phyloP scores from a whole-genome alignment of 2,113 vertebrate species.

The Pavo muticus region DNA sequence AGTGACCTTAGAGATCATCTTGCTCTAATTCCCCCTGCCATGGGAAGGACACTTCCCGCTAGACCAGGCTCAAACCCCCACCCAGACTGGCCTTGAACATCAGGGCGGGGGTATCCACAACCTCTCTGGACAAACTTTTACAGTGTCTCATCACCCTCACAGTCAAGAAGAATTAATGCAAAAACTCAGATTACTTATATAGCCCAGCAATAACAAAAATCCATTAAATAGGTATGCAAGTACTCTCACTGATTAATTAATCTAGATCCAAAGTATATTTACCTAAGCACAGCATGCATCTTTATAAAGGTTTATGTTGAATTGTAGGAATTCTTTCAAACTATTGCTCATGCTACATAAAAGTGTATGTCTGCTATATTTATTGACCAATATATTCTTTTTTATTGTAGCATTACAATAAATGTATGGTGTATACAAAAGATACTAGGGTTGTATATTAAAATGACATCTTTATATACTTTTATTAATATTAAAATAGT shows the following conservation, averaged over 20 bases:
- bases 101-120: no score
- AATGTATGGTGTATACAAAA: neutral
- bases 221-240: neutral
- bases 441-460: slow-evolving; percentile 15
- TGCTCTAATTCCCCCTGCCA: no score
- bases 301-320: neutral
- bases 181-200: neutral
- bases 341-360: neutral
- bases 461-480: neutral
- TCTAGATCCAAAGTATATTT: neutral
- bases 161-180: neutral
- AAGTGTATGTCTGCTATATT: neutral
- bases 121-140: no score
- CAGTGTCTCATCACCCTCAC: no score
- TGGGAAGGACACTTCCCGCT: no score
- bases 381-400: slow-evolving; percentile 17
- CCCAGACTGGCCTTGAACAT: no score
- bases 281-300: neutral
- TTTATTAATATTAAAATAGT: slow-evolving; percentile 69
- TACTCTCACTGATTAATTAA: neutral
- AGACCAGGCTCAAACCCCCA: no score
- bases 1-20: no score
- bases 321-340: neutral
- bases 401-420: slow-evolving; percentile 47
- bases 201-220: neutral